A percentile compares a stretch with the other conserved stretches of the same genome.
phyloP scores from a whole-genome alignment of 1,140 invertebrate genomes.

The Tachypleus tridentatus region DNA sequence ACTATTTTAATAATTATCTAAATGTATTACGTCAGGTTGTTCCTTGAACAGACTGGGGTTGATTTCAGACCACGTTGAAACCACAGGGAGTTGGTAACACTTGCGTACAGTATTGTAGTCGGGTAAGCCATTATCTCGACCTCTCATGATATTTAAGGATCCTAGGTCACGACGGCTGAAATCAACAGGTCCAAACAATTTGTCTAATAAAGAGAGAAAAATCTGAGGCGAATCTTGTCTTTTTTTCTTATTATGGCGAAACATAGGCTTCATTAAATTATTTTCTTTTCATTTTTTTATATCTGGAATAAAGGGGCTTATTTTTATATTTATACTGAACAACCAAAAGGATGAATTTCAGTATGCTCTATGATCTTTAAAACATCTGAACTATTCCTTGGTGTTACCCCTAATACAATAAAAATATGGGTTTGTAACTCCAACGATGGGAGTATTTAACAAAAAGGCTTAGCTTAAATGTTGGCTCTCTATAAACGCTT shows the following conservation, averaged over 20 bases:
- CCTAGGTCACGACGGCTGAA: conserved; percentile 89
- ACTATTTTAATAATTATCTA: too few species aligned
- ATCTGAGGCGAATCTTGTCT: background rate
- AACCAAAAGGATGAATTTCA: too few species aligned
- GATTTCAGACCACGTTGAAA: conserved; percentile 45
- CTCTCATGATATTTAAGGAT: conserved; percentile 55
- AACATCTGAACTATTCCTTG: too few species aligned
- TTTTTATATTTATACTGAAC: too few species aligned
- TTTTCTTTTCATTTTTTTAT: too few species aligned
- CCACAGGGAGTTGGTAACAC: conserved; percentile 36
- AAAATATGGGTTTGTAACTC: too few species aligned
- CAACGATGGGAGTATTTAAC: too few species aligned
- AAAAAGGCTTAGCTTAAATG: too few species aligned
- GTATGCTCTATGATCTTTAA: too few species aligned
- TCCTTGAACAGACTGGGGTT: conserved; percentile 68
- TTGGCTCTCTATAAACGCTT: too few species aligned
- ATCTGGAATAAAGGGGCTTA: too few species aligned
- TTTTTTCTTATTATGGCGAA: background rate
- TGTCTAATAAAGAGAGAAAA: conserved; percentile 45
- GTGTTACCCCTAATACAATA: too few species aligned
- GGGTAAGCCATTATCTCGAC: background rate
- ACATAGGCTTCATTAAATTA: background rate
- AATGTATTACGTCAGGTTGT: conserved; percentile 40
- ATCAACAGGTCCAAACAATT: conserved; percentile 94
- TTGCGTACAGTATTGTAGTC: conserved; percentile 40